These are phyloP conservation scores for Poeciliopsis gracilis DNA, from an alignment of 2,797 vertebrate genomes.

Conservation along the genomic window DNA sequence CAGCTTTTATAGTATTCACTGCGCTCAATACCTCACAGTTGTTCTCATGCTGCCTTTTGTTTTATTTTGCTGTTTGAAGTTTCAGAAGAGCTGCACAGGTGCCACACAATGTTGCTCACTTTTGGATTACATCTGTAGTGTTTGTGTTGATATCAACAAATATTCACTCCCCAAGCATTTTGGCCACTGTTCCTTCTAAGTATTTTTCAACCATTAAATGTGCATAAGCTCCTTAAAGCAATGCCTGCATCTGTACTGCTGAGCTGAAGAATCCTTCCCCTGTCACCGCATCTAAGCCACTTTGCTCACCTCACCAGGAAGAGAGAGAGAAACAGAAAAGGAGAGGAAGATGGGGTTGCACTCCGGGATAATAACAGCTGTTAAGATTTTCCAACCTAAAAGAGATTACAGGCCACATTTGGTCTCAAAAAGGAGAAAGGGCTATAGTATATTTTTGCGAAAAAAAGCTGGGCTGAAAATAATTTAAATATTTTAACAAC, in stretches of 20 bases:
- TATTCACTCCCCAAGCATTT: slow-evolving; percentile 45
- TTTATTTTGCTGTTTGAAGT: background rate
- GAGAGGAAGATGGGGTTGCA: slow-evolving; percentile 22
- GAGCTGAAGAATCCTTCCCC: slow-evolving; percentile 50
- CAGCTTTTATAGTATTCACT: background rate
- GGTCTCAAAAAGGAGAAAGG: slow-evolving; percentile 26
- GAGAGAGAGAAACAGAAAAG: slow-evolving; percentile 16
- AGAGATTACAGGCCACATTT: slow-evolving; percentile 54
- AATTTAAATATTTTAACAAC: slow-evolving; percentile 22
- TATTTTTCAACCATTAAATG: slow-evolving; percentile 62
- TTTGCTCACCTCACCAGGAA: slow-evolving; percentile 59
- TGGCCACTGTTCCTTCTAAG: slow-evolving; percentile 31
- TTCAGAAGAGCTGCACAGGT: background rate
- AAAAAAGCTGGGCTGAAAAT: slow-evolving; percentile 21
- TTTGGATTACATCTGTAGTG: slow-evolving; percentile 49
- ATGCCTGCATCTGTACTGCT: slow-evolving; percentile 52
- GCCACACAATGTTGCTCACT: slow-evolving; percentile 11
- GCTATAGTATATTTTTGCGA: slow-evolving; percentile 13
- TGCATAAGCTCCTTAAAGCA: slow-evolving; percentile 70
- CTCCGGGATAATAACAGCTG: slow-evolving; percentile 51
- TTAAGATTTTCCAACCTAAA: slow-evolving; percentile 52
- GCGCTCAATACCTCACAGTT: background rate
- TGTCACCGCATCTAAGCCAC: slow-evolving; percentile 69
- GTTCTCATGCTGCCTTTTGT: background rate
- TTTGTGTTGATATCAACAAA: slow-evolving; percentile 53